Conservation (phyloP, 2,113 vertebrate genomes). For the Chaetorhynchus papuensis region DNA sequence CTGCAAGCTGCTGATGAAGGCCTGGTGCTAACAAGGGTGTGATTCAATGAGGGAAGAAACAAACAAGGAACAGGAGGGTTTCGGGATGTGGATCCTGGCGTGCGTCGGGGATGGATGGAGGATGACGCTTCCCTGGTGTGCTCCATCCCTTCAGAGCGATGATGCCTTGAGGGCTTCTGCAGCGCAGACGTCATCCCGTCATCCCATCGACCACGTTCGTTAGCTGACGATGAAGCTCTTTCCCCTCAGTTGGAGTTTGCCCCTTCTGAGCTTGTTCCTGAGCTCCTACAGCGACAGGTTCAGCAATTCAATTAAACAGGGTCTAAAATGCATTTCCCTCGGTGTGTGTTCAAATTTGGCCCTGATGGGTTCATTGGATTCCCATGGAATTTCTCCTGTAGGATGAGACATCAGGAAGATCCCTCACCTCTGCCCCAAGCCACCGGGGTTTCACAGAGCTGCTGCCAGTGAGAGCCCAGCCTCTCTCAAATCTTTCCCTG, state of each 20-base stretch:
- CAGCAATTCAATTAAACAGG: not conserved
- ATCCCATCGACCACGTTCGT: accelerated
- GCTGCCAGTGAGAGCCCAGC: not conserved
- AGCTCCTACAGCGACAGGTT: not conserved
- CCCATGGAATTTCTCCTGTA: not conserved
- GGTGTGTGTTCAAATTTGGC: not conserved
- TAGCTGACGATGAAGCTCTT: accelerated
- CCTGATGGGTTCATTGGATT: not conserved
- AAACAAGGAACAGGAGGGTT: accelerated
- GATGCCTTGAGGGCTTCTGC: not conserved
- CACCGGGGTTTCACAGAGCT: accelerated
- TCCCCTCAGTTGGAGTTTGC: not conserved
- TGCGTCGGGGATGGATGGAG: not conserved
- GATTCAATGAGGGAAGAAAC: not conserved
- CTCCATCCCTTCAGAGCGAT: accelerated
- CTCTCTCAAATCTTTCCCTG: not conserved
- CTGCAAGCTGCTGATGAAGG: not conserved
- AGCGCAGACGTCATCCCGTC: not conserved
- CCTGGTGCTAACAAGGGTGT: not conserved
- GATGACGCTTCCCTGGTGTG: accelerated
- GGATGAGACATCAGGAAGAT: not conserved
- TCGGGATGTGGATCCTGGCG: not conserved
- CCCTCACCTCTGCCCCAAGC: not conserved
- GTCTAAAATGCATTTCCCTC: not conserved
- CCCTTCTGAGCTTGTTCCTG: not conserved